These are phyloP conservation scores for Caradrina clavipalpis DNA, from an alignment of 2,888 invertebrate genomes.

Conservation along the genomic window DNA sequence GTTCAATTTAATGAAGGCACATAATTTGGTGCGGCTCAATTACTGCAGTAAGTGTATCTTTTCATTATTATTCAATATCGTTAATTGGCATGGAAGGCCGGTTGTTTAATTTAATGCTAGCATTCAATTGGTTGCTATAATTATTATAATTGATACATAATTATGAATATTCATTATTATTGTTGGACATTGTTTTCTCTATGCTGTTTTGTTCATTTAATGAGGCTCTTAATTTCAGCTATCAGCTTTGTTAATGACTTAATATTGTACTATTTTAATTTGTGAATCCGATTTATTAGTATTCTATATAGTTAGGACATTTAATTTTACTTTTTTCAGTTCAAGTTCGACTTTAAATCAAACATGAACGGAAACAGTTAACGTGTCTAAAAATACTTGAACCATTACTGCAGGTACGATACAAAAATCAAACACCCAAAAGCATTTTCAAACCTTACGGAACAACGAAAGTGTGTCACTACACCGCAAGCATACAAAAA, in stretches of 20 bases:
- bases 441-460: slow-evolving; percentile 10
- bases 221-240: not conserved
- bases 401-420: not conserved
- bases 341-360: no score
- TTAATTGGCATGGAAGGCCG: not conserved
- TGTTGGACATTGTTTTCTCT: not conserved
- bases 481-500: slow-evolving; percentile 30
- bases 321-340: no score
- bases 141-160: slow-evolving; percentile 9
- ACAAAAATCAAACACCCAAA: slow-evolving; percentile 9
- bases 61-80: slow-evolving; percentile 14
- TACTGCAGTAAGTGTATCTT: slow-evolving; percentile 23
- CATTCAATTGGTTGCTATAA: not conserved
- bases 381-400: slow-evolving; percentile 5
- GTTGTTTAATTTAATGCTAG: not conserved
- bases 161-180: not conserved
- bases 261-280: not conserved
- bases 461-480: slow-evolving; percentile 30
- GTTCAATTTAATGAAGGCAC: slow-evolving; percentile 51
- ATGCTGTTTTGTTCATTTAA: not conserved
- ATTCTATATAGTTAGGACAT: not conserved
- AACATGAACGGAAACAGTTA: no score
- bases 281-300: not conserved
- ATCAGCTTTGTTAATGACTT: no score
- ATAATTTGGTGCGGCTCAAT: slow-evolving; percentile 29